Evolutionary conservation across 1,140 invertebrate genomes (phyloP), one percentile per base, ranked within the genome.

Genomic region (Aphaenogaster floridana): DNA sequence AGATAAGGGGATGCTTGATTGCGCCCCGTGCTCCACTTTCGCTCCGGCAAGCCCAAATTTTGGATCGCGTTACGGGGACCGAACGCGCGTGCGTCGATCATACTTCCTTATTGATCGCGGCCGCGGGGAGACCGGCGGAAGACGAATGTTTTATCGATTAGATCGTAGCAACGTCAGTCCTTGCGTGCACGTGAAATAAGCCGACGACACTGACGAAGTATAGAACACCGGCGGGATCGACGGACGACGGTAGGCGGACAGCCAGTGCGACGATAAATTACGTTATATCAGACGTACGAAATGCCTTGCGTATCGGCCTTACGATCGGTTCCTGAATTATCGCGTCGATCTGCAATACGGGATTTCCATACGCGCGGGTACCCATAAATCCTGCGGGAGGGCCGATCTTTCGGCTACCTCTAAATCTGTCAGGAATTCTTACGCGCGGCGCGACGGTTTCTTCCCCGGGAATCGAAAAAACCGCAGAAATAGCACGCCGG

Each of bases 71-170:
- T 45, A 28, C 39, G 21, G n/a, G 54, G 8, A 48, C 15, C 15
- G n/a, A 59, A 74, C 52, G 80, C 80, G 69, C 80, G 69, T 84
- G 80, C 80, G 80, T 84, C 69, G 80, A 76, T 74, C 80, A 84
- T 84, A 74, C 80, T 48, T 83, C 39, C 68, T 84, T 84, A 84
- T 84, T 76, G 80, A 84, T 76, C 69, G 80, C 42, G 45, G 28
- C 39, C 54, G 11, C 28, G 15, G 13, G 13, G 57, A 48, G 42
- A 84, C 42, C 69, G 52, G 54, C 54, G 54, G 54, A 76, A 84
- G 80, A 84, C 69, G 54, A 61, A 84, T 84, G 80, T 84, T 84
- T 76, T 48, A 84, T 84, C 80, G 80, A 74, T 84, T 84, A 84
- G 54, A 84, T 84, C 54, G 80, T 74, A 74, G 80, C 80, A 61